Conservation (phyloP, 2,888 invertebrate genomes). For the Hedychridium roseum region DNA sequence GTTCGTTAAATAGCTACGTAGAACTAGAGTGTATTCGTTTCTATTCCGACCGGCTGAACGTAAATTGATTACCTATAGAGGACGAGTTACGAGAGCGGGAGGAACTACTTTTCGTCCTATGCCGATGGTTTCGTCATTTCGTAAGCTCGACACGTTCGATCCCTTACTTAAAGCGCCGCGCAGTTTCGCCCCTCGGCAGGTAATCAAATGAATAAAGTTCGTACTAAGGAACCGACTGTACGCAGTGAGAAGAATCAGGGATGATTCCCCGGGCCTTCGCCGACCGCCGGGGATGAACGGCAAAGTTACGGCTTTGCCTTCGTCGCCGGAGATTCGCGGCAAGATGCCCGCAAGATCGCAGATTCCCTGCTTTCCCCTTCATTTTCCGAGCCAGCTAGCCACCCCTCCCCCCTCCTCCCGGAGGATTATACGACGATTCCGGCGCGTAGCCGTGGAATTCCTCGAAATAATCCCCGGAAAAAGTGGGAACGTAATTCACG, state of each 20-base stretch:
- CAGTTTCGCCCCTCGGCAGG: constrained; percentile 6
- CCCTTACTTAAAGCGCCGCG: constrained; percentile 14
- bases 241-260: background rate
- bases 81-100: constrained; percentile 2
- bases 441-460: background rate
- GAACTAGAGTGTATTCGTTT: too few species aligned
- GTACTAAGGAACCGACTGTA: constrained; percentile 1
- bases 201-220: constrained; percentile 22
- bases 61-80: constrained; percentile 17
- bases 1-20: too few species aligned
- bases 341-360: too few species aligned
- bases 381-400: too few species aligned
- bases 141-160: constrained; percentile 20
- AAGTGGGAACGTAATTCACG: too few species aligned
- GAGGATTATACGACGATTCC: background rate
- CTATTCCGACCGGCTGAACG: constrained; percentile 5
- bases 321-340: too few species aligned
- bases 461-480: too few species aligned
- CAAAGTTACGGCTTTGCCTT: background rate
- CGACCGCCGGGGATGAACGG: too few species aligned
- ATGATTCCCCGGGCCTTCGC: background rate
- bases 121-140: constrained; percentile 8
- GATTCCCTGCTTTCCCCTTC: too few species aligned
- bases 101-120: background rate
- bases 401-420: background rate